Percentiles rank a stretch among this genome's conserved stretches.
Conservation (phyloP, 2,113 vertebrate species). For the Empidonax traillii region DNA sequence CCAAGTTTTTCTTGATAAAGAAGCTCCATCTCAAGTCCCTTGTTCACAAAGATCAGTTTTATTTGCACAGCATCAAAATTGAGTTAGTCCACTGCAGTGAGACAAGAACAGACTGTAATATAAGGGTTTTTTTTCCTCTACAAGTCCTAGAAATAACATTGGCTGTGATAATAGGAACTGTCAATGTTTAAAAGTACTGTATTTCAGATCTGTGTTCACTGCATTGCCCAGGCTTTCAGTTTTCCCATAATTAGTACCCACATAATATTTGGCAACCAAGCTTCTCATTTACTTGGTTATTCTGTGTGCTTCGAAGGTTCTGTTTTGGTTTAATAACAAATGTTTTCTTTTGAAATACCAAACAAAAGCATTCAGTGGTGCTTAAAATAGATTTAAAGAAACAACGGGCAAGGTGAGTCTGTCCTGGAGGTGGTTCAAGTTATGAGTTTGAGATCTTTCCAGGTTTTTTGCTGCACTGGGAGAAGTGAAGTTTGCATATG, state of each 20-base stretch:
- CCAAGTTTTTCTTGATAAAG: not conserved
- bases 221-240: not conserved
- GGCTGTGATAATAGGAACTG: not conserved
- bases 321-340: not conserved
- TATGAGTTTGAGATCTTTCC: not conserved
- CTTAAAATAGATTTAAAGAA: not conserved
- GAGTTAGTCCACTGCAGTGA: constrained; percentile 3
- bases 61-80: constrained; percentile 15
- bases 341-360: not conserved
- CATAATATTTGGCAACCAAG: not conserved
- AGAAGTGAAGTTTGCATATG: not conserved
- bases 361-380: not conserved
- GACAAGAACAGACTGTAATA: not conserved
- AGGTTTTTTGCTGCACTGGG: not conserved
- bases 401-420: not conserved
- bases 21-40: not conserved
- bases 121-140: not conserved
- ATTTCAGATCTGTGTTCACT: not conserved
- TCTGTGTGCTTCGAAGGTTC: not conserved
- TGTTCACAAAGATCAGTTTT: not conserved
- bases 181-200: not conserved
- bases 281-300: not conserved
- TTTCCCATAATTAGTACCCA: not conserved
- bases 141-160: constrained; percentile 2
- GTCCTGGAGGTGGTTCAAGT: not conserved